These are phyloP conservation scores for Epistrophe eligans DNA, from an alignment of 2,888 invertebrate species.

Conservation along the genomic window DNA sequence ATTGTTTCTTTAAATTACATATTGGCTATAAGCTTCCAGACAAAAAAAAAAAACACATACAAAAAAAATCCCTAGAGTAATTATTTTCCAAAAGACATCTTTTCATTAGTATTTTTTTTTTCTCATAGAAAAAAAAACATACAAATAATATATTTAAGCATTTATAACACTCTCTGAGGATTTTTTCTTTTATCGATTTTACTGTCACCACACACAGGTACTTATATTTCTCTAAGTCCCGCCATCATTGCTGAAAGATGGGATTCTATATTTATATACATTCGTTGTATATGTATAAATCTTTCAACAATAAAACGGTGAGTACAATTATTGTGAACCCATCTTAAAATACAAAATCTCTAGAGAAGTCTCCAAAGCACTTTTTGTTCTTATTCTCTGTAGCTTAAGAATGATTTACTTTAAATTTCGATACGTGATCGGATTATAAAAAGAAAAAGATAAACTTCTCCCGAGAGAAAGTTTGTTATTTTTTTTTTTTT, in stretches of 20 bases:
- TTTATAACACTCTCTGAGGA: not conserved
- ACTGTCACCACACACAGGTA: slow-evolving; percentile 9
- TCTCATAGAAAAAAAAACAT: not conserved
- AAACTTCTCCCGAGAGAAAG: slow-evolving; percentile 60
- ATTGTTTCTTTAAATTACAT: not conserved
- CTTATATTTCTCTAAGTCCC: slow-evolving; percentile 1
- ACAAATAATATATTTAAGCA: slow-evolving; percentile 5
- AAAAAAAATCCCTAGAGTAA: slow-evolving; percentile 8
- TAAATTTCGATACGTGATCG: slow-evolving; percentile 70
- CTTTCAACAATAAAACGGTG: slow-evolving; percentile 25
- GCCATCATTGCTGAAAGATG: slow-evolving; percentile 5
- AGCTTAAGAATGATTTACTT: slow-evolving; percentile 67
- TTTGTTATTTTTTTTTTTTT: slow-evolving; percentile 30
- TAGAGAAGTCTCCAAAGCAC: slow-evolving; percentile 5
- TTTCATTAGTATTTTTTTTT: slow-evolving; percentile 1
- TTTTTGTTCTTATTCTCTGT: slow-evolving; percentile 9
- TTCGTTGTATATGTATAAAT: not conserved
- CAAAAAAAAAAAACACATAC: not conserved
- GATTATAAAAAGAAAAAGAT: slow-evolving; percentile 62
- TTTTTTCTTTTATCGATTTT: slow-evolving; percentile 25
- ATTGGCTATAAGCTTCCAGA: not conserved
- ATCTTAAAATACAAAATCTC: slow-evolving; percentile 19
- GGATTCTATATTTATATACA: not conserved
- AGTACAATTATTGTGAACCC: slow-evolving; percentile 47
- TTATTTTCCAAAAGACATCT: slow-evolving; percentile 9